Conservation (phyloP, 2,113 vertebrate species). For the Phycodurus eques region DNA sequence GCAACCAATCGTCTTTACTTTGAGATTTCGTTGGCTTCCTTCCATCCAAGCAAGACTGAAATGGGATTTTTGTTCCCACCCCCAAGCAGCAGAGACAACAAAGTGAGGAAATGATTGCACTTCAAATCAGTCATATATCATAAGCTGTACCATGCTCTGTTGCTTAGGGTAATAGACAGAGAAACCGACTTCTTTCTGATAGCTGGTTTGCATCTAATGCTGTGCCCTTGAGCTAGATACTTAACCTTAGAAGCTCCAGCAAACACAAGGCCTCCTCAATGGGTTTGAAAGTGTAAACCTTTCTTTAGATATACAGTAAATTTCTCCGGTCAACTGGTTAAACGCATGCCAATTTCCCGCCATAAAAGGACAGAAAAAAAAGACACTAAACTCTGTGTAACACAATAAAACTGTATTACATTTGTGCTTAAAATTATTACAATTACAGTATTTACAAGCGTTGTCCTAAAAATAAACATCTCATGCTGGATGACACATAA, state of each 20-base stretch:
- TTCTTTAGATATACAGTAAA: neutral
- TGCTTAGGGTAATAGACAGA: slow-evolving; percentile 61
- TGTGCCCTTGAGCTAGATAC: slow-evolving; percentile 53
- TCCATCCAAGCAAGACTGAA: slow-evolving; percentile 28
- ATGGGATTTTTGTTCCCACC: slow-evolving; percentile 30
- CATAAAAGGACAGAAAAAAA: slow-evolving; percentile 39
- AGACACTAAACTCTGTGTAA: slow-evolving; percentile 76
- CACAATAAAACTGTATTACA: slow-evolving; percentile 99
- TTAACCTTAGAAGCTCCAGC: slow-evolving; percentile 54
- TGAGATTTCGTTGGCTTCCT: slow-evolving; percentile 10
- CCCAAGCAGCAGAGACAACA: slow-evolving; percentile 53
- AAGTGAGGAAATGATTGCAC: slow-evolving; percentile 57
- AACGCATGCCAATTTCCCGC: neutral
- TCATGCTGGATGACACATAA: slow-evolving; percentile 93
- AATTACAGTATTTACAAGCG: slow-evolving; percentile 94
- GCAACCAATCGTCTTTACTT: slow-evolving; percentile 2
- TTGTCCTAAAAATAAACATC: slow-evolving; percentile 94
- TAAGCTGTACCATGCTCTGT: slow-evolving; percentile 56
- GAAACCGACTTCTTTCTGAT: slow-evolving; percentile 30
- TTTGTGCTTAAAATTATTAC: slow-evolving; percentile 98
- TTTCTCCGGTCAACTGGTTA: neutral
- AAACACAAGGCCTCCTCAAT: slow-evolving; percentile 37
- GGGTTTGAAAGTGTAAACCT: slow-evolving; percentile 15
- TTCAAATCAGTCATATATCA: slow-evolving; percentile 60
- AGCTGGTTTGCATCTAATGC: slow-evolving; percentile 46